Percentiles rank a stretch among this genome's conserved stretches.
Evolutionary conservation across 2,797 vertebrate genomes (phyloP).

Genomic region (Sciaenops ocellatus): DNA sequence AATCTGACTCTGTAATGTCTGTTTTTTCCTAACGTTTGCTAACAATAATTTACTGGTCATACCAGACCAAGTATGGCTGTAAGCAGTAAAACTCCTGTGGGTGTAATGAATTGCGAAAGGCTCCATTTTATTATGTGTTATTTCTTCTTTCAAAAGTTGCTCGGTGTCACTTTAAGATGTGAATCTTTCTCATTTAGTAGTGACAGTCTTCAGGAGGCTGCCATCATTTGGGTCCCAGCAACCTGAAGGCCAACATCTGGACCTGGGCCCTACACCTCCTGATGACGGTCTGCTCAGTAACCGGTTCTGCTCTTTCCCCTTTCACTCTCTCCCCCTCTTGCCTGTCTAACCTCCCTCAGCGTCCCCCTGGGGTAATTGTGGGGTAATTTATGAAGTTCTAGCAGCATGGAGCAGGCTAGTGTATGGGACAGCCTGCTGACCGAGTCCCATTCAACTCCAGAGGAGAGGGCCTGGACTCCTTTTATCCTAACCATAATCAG

Average conservation of each 20-base stretch:
- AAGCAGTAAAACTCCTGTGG: not conserved
- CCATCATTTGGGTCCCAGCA: conserved; percentile 41
- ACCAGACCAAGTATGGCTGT: not conserved
- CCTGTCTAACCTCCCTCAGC: conserved; percentile 61
- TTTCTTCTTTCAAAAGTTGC: not conserved
- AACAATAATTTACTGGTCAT: not conserved
- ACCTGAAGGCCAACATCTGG: conserved; percentile 81
- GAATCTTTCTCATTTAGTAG: conserved; percentile 3
- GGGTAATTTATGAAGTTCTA: conserved; percentile 88
- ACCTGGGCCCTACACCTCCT: conserved; percentile 61
- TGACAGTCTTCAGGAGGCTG: conserved; percentile 47
- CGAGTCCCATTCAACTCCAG: conserved; percentile 78
- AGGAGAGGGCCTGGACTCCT: conserved; percentile 73
- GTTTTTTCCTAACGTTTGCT: not conserved
- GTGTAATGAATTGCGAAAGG: not conserved
- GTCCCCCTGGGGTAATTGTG: conserved; percentile 80
- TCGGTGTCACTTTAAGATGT: not conserved
- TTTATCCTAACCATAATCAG: conserved; percentile 79
- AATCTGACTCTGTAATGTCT: not conserved
- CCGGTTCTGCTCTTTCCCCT: conserved; percentile 68
- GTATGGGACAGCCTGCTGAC: conserved; percentile 87
- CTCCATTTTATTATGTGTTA: not conserved
- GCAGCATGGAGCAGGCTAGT: conserved; percentile 83
- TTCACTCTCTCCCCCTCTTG: conserved; percentile 67
- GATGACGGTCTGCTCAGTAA: conserved; percentile 72